Evolutionary conservation across 2,113 vertebrate genomes (phyloP).

Genomic region (Tetrax tetrax): DNA sequence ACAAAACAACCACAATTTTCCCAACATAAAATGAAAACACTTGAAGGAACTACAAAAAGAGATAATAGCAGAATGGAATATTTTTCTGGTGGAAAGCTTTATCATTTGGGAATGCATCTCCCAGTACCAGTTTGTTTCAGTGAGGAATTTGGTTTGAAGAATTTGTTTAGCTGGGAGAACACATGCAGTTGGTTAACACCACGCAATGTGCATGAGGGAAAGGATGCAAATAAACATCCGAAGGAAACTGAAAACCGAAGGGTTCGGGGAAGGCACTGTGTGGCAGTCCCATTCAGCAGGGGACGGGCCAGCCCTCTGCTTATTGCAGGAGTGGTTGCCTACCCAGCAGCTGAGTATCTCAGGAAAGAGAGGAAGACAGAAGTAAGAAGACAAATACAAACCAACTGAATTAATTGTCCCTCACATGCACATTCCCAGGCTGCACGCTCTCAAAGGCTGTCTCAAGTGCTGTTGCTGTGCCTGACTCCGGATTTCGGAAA

Average conservation of each 20-base stretch:
- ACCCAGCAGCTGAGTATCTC: background rate
- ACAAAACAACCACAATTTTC: background rate
- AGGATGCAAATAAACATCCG: background rate
- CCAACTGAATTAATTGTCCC: background rate
- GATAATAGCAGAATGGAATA: rapidly evolving
- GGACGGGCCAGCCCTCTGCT: background rate
- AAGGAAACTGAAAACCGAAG: background rate
- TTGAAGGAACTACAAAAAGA: background rate
- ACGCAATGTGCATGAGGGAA: rapidly evolving
- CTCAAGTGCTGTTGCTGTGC: background rate
- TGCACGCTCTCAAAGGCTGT: background rate
- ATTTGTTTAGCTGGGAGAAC: background rate
- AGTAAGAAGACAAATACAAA: background rate
- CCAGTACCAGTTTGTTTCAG: background rate
- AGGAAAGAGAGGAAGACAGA: background rate
- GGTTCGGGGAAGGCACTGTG: background rate
- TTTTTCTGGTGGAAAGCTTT: background rate
- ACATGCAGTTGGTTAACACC: background rate
- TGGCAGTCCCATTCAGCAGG: background rate
- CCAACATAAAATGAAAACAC: background rate
- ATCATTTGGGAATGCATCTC: background rate
- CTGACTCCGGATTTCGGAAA: background rate
- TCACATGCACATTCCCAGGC: background rate
- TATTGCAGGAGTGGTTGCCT: background rate
- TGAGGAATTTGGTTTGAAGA: rapidly evolving